Percentiles rank a stretch among this genome's conserved stretches.
phyloP scores from a whole-genome alignment of 2,113 vertebrate genomes.

The Petroica traversi region DNA sequence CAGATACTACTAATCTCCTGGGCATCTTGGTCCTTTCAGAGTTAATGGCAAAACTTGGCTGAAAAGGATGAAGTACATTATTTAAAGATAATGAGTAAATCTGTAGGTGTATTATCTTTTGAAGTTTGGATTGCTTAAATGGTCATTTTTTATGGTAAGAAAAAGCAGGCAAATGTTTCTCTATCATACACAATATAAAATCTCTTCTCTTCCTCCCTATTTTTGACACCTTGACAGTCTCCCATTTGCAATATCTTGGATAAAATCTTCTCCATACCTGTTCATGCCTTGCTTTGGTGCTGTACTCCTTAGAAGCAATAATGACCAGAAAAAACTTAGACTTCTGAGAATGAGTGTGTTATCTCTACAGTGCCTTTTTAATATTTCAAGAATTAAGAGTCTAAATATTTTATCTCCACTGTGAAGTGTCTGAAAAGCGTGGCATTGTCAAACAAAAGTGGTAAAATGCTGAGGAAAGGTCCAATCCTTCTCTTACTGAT shows the following conservation, averaged over 20 bases:
- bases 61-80: neutral
- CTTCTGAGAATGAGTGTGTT: neutral
- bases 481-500: neutral
- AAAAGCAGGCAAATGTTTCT: neutral
- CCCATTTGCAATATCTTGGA: neutral
- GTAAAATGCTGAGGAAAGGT: neutral
- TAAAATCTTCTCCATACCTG: neutral
- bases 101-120: neutral
- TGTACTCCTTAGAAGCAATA: neutral
- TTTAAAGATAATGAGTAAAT: neutral
- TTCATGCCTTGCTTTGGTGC: neutral
- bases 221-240: neutral
- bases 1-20: neutral
- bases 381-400: neutral
- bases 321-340: neutral
- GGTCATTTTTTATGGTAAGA: neutral
- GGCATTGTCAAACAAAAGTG: neutral
- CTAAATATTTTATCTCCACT: neutral
- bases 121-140: neutral
- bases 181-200: neutral
- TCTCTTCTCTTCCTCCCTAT: neutral
- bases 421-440: neutral
- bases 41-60: neutral
- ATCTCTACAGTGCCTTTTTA: neutral
- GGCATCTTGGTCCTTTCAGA: neutral